Conservation (phyloP, 2,113 vertebrate genomes). For the Sceloporus tristichus region DNA sequence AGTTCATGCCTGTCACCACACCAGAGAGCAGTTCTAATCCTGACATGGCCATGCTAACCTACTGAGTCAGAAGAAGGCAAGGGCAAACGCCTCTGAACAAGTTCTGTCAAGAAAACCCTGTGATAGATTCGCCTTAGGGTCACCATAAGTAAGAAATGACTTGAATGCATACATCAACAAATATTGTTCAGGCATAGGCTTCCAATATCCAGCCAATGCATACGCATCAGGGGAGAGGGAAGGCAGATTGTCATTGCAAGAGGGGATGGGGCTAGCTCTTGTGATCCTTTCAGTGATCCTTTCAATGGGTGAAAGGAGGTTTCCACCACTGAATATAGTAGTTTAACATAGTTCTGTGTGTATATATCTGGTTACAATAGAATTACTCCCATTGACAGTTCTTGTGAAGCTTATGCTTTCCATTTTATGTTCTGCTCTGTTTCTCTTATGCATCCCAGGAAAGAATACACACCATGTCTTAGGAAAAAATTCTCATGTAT, state of each 20-base stretch:
- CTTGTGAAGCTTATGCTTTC: not conserved
- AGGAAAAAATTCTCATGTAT: slow-evolving; percentile 13
- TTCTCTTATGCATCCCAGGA: not conserved
- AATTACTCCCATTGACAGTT: not conserved
- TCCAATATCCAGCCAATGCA: not conserved
- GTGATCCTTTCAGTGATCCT: not conserved
- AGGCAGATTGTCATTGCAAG: not conserved
- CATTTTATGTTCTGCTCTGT: not conserved
- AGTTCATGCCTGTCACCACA: no score
- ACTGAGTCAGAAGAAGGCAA: no score
- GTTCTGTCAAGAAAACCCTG: no score
- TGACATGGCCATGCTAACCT: no score
- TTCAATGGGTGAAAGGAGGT: not conserved
- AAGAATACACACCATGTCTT: not conserved
- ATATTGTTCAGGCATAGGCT: not conserved
- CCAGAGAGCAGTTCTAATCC: no score
- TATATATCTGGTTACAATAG: not conserved
- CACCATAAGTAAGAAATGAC: no score
- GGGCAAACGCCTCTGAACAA: no score
- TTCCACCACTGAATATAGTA: not conserved
- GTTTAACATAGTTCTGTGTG: not conserved
- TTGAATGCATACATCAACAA: no score
- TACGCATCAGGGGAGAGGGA: not conserved
- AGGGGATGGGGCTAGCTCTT: not conserved
- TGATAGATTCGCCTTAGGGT: no score